Percentiles rank a stretch among this genome's conserved stretches.
Conservation (phyloP, 1,140 invertebrate genomes). For the Zaprionus nigranus region DNA sequence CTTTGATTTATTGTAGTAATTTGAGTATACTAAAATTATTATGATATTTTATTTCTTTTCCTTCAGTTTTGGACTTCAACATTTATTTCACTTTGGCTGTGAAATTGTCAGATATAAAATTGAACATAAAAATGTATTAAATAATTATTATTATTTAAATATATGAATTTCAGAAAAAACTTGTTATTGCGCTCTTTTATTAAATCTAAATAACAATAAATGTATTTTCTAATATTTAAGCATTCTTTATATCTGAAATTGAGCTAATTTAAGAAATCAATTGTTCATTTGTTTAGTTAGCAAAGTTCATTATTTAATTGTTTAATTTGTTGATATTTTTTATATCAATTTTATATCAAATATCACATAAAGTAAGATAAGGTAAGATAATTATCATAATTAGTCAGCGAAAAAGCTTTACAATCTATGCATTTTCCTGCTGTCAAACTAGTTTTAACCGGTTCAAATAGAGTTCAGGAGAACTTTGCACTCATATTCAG, state of each 20-base stretch:
- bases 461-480: not conserved
- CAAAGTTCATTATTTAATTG: no score
- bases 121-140: not conserved
- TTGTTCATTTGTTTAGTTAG: no score
- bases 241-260: no score
- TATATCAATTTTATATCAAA: no score
- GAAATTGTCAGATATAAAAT: no score
- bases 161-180: not conserved
- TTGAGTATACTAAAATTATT: not conserved
- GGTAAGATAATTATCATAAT: not conserved
- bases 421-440: not conserved
- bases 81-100: not conserved
- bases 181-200: no score
- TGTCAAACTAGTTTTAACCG: not conserved
- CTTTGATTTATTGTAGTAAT: not conserved
- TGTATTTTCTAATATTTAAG: no score
- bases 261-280: no score
- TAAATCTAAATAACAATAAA: not conserved
- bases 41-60: no score
- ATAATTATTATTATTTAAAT: not conserved
- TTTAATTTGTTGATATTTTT: no score
- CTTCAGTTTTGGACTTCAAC: not conserved
- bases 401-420: not conserved
- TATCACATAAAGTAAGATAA: no score
- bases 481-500: constrained; percentile 19